Evolutionary conservation across 2,888 invertebrate species (phyloP).

Genomic region (Zaprionus lineosus): DNA sequence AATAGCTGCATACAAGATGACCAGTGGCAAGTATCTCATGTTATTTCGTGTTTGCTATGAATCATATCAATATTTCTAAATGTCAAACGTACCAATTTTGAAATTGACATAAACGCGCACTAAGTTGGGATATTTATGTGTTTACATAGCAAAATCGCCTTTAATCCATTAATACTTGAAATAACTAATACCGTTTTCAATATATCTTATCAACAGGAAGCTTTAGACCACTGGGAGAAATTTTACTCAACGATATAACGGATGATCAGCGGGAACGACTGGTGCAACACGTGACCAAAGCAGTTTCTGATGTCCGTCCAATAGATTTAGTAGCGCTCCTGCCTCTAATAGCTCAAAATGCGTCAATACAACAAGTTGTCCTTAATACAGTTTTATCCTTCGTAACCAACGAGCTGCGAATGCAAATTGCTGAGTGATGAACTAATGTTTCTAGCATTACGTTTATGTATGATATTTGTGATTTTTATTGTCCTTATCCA

Average conservation of each 20-base stretch:
- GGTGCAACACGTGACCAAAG: slow-evolving; percentile 71
- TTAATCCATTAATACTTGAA: neutral
- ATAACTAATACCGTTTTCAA: neutral
- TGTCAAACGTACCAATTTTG: too few relatives aligned
- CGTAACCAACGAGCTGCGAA: slow-evolving; percentile 78
- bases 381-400: slow-evolving; percentile 76
- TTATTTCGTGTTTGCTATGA: neutral
- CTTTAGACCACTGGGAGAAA: slow-evolving; percentile 80
- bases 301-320: slow-evolving; percentile 76
- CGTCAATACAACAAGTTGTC: slow-evolving; percentile 75
- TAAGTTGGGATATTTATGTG: neutral
- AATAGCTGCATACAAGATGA: slow-evolving; percentile 76
- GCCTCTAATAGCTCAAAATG: slow-evolving; percentile 76
- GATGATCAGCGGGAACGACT: slow-evolving; percentile 75
- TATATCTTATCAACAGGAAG: slow-evolving; percentile 55
- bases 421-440: slow-evolving; percentile 79
- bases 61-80: neutral
- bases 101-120: too few relatives aligned
- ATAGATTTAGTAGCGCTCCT: slow-evolving; percentile 78
- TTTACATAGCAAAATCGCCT: too few relatives aligned
- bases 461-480: neutral
- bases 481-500: neutral
- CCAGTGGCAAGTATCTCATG: slow-evolving; percentile 68
- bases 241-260: slow-evolving; percentile 80
- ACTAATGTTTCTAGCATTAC: neutral